Conservation (phyloP, 2,888 invertebrate species). For the Noctua pronuba region DNA sequence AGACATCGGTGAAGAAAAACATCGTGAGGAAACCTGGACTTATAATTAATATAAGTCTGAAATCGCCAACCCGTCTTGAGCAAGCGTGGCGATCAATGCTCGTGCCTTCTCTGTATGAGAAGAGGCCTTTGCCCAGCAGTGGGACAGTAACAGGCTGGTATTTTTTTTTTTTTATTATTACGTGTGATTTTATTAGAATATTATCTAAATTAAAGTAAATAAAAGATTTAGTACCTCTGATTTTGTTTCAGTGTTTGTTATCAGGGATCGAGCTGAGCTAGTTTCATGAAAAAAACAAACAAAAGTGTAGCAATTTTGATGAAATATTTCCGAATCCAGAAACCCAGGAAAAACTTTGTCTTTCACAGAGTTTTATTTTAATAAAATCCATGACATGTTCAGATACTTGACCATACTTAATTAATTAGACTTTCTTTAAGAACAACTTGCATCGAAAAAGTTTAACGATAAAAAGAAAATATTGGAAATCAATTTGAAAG, state of each 20-base stretch:
- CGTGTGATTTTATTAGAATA: neutral
- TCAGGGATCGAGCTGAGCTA: neutral
- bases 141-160: no score
- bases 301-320: neutral
- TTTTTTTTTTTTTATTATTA: no score
- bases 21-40: no score
- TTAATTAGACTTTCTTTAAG: neutral
- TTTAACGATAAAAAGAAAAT: neutral
- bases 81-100: no score
- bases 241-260: neutral
- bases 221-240: neutral
- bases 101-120: no score
- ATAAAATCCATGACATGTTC: neutral
- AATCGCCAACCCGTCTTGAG: no score
- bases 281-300: neutral
- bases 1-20: no score
- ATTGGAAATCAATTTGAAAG: slow-evolving; percentile 25
- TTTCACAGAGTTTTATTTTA: neutral
- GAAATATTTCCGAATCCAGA: neutral
- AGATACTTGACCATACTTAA: neutral
- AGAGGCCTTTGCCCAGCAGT: no score
- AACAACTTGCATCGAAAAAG: slow-evolving; percentile 2
- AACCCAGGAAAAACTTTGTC: neutral
- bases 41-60: no score
- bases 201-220: neutral